A percentile compares a stretch with the other conserved stretches of the same genome.
Conservation (phyloP, 2,888 invertebrate species). For the Trachelus stipa region DNA sequence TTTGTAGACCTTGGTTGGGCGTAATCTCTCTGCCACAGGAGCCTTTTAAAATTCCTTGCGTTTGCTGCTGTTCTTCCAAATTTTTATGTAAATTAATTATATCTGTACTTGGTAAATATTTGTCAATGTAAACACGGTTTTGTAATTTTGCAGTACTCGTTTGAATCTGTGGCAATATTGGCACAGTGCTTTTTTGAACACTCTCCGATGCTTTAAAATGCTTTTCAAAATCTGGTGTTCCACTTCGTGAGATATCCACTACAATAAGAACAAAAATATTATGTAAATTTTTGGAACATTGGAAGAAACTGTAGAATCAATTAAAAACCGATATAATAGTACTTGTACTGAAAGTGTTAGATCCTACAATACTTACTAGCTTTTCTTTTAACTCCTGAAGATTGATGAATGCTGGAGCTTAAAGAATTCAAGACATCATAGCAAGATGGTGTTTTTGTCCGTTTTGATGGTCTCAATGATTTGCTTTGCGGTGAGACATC, state of each 20-base stretch:
- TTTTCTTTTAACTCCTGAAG: conserved; percentile 60
- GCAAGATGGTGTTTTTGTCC: conserved; percentile 60
- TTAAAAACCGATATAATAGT: background rate
- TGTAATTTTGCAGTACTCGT: conserved; percentile 23
- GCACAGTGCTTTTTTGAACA: conserved; percentile 16
- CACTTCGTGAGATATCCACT: conserved; percentile 56
- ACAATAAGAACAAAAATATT: conserved; percentile 23
- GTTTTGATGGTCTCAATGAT: conserved; percentile 53
- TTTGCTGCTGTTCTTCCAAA: background rate
- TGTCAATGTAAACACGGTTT: conserved; percentile 10
- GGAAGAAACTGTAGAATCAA: background rate
- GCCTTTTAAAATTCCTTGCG: conserved; percentile 12
- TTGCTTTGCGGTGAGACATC: conserved; percentile 51
- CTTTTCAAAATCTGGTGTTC: conserved; percentile 58
- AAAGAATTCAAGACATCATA: conserved; percentile 61
- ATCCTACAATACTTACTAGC: conserved; percentile 47
- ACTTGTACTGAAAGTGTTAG: background rate
- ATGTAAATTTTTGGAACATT: background rate
- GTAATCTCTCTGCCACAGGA: background rate
- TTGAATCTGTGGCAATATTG: conserved; percentile 11
- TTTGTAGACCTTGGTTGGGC: conserved; percentile 2
- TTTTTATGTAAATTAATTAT: background rate
- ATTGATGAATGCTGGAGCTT: conserved; percentile 56
- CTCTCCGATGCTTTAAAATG: conserved; percentile 57
- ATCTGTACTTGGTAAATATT: conserved; percentile 7